These are phyloP conservation scores for Papilio protenor DNA, from an alignment of 2,888 invertebrate species.

Conservation along the genomic window DNA sequence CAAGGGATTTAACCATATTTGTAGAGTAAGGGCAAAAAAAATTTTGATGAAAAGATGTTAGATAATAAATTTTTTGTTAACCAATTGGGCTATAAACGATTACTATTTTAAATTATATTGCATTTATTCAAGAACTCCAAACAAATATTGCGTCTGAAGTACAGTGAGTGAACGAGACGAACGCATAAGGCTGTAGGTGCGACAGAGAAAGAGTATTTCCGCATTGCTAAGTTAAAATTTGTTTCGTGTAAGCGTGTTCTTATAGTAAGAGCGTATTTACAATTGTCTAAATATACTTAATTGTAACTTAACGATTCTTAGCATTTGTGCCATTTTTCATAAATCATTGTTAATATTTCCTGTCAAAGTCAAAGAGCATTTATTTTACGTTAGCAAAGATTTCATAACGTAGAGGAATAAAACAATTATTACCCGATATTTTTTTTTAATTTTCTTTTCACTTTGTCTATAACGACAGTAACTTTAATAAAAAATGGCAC, in stretches of 20 bases:
- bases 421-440: background rate
- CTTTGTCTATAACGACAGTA: background rate
- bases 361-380: background rate
- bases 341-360: background rate
- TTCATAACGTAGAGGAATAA: no score
- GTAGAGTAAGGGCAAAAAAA: no score
- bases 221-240: background rate
- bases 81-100: background rate
- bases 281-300: slow-evolving; percentile 39
- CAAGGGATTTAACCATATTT: background rate
- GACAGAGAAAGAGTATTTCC: slow-evolving; percentile 5
- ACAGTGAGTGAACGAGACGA: background rate
- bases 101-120: background rate
- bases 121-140: background rate
- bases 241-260: slow-evolving; percentile 5
- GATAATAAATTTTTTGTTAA: no score
- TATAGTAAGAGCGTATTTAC: slow-evolving; percentile 35
- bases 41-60: no score
- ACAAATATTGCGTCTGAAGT: background rate
- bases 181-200: background rate
- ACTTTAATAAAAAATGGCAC: slow-evolving; percentile 2
- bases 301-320: background rate
- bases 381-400: no score
- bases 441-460: background rate
- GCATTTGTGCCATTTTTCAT: slow-evolving; percentile 18